A percentile compares a stretch with the other conserved stretches of the same genome.
phyloP scores from a whole-genome alignment of 2,797 vertebrate genomes.

The Girardinus metallicus region DNA sequence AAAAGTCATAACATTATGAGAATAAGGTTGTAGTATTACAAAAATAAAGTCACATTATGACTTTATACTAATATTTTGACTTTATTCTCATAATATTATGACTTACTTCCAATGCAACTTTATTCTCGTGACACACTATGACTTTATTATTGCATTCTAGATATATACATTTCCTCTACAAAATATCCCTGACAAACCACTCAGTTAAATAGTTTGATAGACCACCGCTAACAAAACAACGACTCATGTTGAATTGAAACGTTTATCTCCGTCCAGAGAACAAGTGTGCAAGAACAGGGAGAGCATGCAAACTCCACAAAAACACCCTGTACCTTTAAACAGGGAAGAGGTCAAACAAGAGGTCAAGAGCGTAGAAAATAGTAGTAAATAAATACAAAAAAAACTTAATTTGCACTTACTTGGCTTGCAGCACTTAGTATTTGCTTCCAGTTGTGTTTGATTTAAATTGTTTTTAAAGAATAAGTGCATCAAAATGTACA shows the following conservation, averaged over 20 bases:
- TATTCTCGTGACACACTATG: too few species aligned
- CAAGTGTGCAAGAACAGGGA: neutral
- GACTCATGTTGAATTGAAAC: neutral
- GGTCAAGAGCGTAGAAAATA: too few species aligned
- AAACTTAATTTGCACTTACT: neutral
- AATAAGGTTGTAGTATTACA: too few species aligned
- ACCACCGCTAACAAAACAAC: neutral
- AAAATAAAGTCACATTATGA: too few species aligned
- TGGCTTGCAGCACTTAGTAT: neutral
- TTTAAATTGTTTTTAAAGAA: neutral
- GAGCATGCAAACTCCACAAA: neutral
- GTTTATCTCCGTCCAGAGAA: neutral
- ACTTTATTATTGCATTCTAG: too few species aligned
- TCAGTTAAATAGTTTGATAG: neutral
- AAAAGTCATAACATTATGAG: too few species aligned
- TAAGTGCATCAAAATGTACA: neutral
- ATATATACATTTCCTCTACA: too few species aligned
- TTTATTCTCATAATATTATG: too few species aligned
- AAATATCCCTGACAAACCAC: neutral
- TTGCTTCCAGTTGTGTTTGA: neutral
- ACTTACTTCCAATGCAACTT: too few species aligned
- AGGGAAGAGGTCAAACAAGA: neutral
- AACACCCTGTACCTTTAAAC: neutral
- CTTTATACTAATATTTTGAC: too few species aligned
- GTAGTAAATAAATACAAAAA: neutral